A percentile compares a stretch with the other conserved stretches of the same genome.
Evolutionary conservation across 2,888 invertebrate species (phyloP).

Genomic region (Xanthorhoe designata): DNA sequence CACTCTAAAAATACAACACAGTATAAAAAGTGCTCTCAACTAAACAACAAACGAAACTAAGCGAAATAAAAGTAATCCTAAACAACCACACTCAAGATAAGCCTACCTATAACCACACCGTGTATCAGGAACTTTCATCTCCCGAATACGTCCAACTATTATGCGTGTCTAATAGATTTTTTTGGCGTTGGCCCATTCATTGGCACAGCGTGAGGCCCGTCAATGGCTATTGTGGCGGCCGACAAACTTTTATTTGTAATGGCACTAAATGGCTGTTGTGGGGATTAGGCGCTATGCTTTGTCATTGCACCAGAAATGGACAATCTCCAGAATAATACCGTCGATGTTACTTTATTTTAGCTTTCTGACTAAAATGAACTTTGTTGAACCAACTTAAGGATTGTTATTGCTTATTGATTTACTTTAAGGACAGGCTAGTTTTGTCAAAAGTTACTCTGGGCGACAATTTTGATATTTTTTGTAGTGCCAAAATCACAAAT

Average conservation of each 20-base stretch:
- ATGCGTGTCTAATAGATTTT: slow-evolving; percentile 84
- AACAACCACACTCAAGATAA: slow-evolving; percentile 41
- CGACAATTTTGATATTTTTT: neutral
- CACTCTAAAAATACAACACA: no score
- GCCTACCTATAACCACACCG: slow-evolving; percentile 35
- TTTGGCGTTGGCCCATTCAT: slow-evolving; percentile 80
- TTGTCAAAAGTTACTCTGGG: neutral
- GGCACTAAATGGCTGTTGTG: slow-evolving; percentile 82
- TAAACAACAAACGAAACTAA: neutral
- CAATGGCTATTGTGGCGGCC: slow-evolving; percentile 79
- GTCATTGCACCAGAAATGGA: slow-evolving; percentile 65
- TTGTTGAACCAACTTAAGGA: neutral
- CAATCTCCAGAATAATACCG: slow-evolving; percentile 50
- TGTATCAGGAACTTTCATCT: slow-evolving; percentile 67
- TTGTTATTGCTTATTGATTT: neutral
- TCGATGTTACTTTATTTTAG: slow-evolving; percentile 2
- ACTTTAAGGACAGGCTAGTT: neutral
- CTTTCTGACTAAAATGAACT: slow-evolving; percentile 2
- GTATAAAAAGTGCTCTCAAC: neutral
- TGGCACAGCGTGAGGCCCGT: slow-evolving; percentile 78
- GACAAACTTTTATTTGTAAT: slow-evolving; percentile 83
- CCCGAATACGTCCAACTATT: slow-evolving; percentile 70
- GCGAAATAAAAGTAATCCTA: slow-evolving; percentile 24
- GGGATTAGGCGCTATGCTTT: slow-evolving; percentile 80
- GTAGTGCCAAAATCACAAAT: slow-evolving; percentile 59